Evolutionary conservation across 2,113 vertebrate genomes (phyloP).

Genomic region (Cathartes aura): DNA sequence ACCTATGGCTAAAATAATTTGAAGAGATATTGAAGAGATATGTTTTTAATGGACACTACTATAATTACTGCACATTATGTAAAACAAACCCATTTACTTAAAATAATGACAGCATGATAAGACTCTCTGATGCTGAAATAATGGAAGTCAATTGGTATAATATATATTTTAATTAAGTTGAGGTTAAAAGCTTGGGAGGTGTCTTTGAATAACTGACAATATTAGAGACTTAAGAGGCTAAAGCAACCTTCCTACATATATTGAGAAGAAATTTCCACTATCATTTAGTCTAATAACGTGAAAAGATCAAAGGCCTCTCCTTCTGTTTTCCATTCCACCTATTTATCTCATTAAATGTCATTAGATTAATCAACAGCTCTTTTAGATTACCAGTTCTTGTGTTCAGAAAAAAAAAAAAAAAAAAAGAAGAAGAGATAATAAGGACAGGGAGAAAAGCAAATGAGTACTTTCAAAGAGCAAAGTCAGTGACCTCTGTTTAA

Average conservation of each 20-base stretch:
- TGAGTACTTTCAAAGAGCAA: neutral
- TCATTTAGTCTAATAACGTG: conserved; percentile 25
- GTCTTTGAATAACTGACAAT: conserved; percentile 30
- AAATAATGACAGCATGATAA: neutral
- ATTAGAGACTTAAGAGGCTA: conserved; percentile 7
- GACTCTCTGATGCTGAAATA: conserved; percentile 34
- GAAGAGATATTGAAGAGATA: neutral
- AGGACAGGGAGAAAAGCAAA: neutral
- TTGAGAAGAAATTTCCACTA: conserved; percentile 29
- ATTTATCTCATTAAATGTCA: conserved; percentile 13
- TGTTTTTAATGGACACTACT: neutral
- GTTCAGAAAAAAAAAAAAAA: neutral
- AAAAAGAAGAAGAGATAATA: neutral
- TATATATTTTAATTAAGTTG: conserved; percentile 47
- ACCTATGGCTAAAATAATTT: neutral
- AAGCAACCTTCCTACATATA: conserved; percentile 1
- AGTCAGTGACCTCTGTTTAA: neutral
- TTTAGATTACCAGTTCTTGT: conserved; percentile 5
- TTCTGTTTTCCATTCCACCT: neutral
- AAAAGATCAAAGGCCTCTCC: conserved; percentile 40
- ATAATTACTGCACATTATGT: neutral
- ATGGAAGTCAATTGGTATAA: neutral
- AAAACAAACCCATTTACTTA: conserved; percentile 55
- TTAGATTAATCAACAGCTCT: neutral
- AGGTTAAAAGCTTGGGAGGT: conserved; percentile 50